phyloP scores from a whole-genome alignment of 1,140 invertebrate genomes.

The Elymnias hypermnestra region DNA sequence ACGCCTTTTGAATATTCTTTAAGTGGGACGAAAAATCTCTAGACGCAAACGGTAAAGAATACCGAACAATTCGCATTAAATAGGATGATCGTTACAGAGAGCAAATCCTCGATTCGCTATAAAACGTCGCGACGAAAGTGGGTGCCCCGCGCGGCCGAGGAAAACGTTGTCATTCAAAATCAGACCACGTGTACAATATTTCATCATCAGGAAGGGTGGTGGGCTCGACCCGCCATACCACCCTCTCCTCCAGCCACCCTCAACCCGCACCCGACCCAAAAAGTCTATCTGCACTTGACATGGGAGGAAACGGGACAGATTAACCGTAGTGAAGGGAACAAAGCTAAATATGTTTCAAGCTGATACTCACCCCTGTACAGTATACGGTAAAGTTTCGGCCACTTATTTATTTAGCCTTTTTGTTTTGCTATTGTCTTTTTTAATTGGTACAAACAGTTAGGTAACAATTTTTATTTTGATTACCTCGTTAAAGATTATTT shows the following conservation, averaged over 20 bases:
- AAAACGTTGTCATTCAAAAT: conserved; percentile 80
- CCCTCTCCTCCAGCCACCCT: conserved; percentile 15
- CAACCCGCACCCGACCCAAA: conserved; percentile 55
- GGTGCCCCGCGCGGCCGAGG: conserved; percentile 49
- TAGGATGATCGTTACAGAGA: conserved; percentile 45
- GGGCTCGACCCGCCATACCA: conserved; percentile 21
- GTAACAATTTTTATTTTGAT: too few species aligned
- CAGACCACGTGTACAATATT: conserved; percentile 82
- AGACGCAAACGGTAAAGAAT: conserved; percentile 18
- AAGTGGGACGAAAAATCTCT: conserved; percentile 2
- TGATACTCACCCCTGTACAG: conserved; percentile 59
- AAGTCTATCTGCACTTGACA: conserved; percentile 74
- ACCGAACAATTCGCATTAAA: conserved; percentile 32
- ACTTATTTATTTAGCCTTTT: conserved; percentile 18
- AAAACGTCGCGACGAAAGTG: conserved; percentile 57
- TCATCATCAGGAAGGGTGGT: conserved; percentile 77
- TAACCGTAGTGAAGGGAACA: conserved; percentile 74
- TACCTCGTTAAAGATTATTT: too few species aligned
- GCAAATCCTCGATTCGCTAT: conserved; percentile 64
- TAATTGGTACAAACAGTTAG: too few species aligned
- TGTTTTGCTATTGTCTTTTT: conserved; percentile 2
- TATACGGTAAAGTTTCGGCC: conserved; percentile 33
- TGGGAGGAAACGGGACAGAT: conserved; percentile 72
- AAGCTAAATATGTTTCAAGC: conserved; percentile 74
- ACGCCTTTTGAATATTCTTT: background rate